Evolutionary conservation across 2,888 invertebrate genomes (phyloP).

Genomic region (Metalampra italica): DNA sequence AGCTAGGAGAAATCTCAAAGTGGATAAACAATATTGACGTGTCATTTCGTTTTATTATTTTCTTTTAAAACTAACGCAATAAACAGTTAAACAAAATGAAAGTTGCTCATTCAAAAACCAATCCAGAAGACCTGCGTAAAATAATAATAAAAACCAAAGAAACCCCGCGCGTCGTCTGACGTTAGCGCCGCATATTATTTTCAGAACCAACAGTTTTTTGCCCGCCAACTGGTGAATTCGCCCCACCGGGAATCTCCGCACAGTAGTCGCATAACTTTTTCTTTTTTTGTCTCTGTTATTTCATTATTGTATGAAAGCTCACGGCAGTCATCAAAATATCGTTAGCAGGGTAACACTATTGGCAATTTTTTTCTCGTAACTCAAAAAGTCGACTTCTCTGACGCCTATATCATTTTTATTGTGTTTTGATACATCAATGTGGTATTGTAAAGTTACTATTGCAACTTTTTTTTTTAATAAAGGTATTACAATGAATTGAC

Average conservation of each 20-base stretch:
- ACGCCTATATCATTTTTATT: constrained; percentile 40
- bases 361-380: constrained; percentile 67
- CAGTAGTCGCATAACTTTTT: constrained; percentile 43
- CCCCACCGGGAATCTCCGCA: constrained; percentile 25
- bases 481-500: constrained; percentile 2
- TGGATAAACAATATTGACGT: too few relatives aligned
- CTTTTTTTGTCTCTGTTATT: constrained; percentile 52
- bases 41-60: too few relatives aligned
- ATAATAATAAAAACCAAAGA: constrained; percentile 12
- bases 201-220: constrained; percentile 22
- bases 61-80: too few relatives aligned
- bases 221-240: constrained; percentile 18
- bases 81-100: too few relatives aligned
- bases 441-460: constrained; percentile 25
- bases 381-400: constrained; percentile 51
- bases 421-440: constrained; percentile 40
- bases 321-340: constrained; percentile 69
- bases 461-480: constrained; percentile 23
- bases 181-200: constrained; percentile 20
- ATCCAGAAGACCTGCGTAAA: too few relatives aligned
- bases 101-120: too few relatives aligned
- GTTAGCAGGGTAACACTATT: constrained; percentile 54
- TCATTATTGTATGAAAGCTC: constrained; percentile 54
- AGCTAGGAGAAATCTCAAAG: too few relatives aligned
- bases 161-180: constrained; percentile 11